Evolutionary conservation across 2,113 vertebrate species (phyloP), one percentile per base, ranked within the genome.

Genomic region (Scomber scombrus): DNA sequence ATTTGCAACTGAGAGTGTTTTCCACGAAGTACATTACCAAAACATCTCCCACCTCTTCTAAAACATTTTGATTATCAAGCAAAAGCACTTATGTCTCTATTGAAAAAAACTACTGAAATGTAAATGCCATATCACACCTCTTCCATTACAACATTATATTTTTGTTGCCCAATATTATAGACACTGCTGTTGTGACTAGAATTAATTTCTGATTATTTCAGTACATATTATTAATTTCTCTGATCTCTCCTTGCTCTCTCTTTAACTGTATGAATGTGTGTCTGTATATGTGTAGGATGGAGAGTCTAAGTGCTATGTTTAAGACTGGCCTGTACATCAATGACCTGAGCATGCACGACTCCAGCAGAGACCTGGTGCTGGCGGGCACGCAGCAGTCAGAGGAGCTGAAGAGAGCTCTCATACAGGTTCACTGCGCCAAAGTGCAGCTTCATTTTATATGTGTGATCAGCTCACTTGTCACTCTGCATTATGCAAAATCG

Each of bases 281-380:
- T 76, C 12, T 72, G 16, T 64, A 56, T 75, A 64, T 73, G 10
- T 54, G 31, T 67, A 95, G 95, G 70, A 95, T 95, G 95, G 95
- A 95, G 75, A 94, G 94, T 65, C 84, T 95, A 64, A 93, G 94
- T 65, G 93, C 77, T 2, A 95, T 95, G 94, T 95, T 95, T 62
- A 94, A 93, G 79, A 95, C 94, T 0, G 93, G 95, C 43, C 86
- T 95, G 50, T 95, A 95, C 89, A 89, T 95, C 84, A 95, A 95
- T 55, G 95, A 95, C 82, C 90, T 94, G 55, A 95, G 94, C 87
- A 94, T 95, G 94, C 94, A 95, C 11, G 91, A 95, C 90, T 95
- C 94, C 79, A 95, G 94, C 82, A 92, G 94, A 85, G 94, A 95
- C 75, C 79, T 95, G 88, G 94, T 95, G 68, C 89, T 95, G 81